These are phyloP conservation scores for Daboia siamensis DNA, from an alignment of 2,113 vertebrate genomes.

Conservation along the genomic window DNA sequence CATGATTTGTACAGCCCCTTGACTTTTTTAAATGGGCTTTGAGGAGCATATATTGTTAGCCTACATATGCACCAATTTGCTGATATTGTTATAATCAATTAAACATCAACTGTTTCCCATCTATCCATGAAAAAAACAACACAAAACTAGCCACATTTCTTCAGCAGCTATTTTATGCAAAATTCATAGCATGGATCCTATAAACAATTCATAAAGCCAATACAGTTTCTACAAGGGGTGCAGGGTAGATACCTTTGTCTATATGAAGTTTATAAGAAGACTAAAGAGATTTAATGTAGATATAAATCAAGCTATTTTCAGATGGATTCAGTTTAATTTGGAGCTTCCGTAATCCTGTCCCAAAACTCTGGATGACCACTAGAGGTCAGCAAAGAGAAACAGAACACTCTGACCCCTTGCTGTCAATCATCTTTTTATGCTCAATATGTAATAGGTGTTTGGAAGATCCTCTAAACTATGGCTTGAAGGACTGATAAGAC, in stretches of 20 bases:
- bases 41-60: slow-evolving; percentile 44
- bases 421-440: neutral
- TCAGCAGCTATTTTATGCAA: slow-evolving; percentile 66
- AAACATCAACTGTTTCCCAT: slow-evolving; percentile 53
- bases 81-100: slow-evolving; percentile 51
- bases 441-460: neutral
- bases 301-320: neutral
- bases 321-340: neutral
- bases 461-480: neutral
- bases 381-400: neutral
- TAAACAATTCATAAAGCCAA: slow-evolving; percentile 77
- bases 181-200: slow-evolving; percentile 67
- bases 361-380: neutral
- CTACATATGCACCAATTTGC: slow-evolving; percentile 34
- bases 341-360: neutral
- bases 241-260: slow-evolving; percentile 32
- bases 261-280: slow-evolving; percentile 33
- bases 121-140: slow-evolving; percentile 49
- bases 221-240: slow-evolving; percentile 49
- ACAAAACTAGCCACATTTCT: slow-evolving; percentile 39
- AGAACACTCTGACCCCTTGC: neutral
- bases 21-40: slow-evolving; percentile 41
- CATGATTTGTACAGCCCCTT: slow-evolving; percentile 3
- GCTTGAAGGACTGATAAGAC: neutral
- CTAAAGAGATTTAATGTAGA: slow-evolving; percentile 13